Base-by-base conservation (phyloP, 2,888 invertebrate species). In the Labia minor region DNA sequence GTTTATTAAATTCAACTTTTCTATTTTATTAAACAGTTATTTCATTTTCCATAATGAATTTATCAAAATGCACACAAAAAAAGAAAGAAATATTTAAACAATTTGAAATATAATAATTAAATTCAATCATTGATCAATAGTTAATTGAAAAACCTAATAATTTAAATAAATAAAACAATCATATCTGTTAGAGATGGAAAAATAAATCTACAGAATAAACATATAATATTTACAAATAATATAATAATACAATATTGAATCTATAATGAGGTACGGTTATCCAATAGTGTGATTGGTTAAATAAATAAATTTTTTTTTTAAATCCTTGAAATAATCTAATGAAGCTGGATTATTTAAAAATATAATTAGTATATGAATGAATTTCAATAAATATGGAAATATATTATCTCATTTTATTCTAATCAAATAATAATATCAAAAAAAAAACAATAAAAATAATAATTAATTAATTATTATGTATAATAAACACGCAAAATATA, bases 61-160 rank as follows among this genome's bases (percentile, higher is more conserved):
- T n/a, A n/a, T n/a, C n/a, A n/a, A n/a, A n/a, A n/a, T n/a, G n/a
- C n/a, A n/a, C n/a, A n/a, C n/a, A n/a, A 49, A 49, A 49, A 49
- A 49, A 14, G 16, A n/a, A 11, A 49, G 2, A 49, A 49, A 49
- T 49, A 49, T 49, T 11, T 49, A 10, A 49, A 49, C 16, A n/a
- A n/a, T n/a, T 16, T 2, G 49, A 49, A 49, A 6, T 49, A 49
- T 49, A 49, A 49, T 49, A 49, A 49, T 49, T 49, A 49, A 49
- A 49, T 49, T 49, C 49, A 49, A 49, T 49, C n/a, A n/a, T 49
- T 49, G 49, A 49, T 49, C 49, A 49, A 49, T 49, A 49, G 49
- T n/a, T 49, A 49, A 49, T 49, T 49, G 49, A 49, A 49, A 49
- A 49, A 49, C 8, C 2, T 49, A 49, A 49, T 49, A 49, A 49